Evolutionary conservation across 2,888 invertebrate genomes (phyloP).

Genomic region (Phaonia tiefii): DNA sequence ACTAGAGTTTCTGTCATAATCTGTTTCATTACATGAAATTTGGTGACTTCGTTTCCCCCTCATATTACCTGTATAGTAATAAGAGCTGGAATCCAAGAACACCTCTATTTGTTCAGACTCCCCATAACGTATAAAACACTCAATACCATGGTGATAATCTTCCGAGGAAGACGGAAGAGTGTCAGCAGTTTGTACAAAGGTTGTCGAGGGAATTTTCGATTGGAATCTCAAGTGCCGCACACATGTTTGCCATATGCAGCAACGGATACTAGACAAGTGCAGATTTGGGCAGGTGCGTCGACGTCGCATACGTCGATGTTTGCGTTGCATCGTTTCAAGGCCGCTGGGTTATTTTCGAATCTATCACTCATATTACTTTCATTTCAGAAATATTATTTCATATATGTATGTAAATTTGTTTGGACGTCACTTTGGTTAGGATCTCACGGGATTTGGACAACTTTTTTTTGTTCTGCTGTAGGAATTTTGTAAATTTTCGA

Average conservation of each 20-base stretch:
- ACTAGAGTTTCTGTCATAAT: conserved; percentile 12
- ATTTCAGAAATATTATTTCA: neutral
- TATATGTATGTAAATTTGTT: conserved; percentile 29
- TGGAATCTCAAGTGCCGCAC: conserved; percentile 30
- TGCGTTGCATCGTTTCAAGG: conserved; percentile 50
- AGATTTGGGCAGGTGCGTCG: conserved; percentile 1
- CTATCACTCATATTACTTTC: conserved; percentile 26
- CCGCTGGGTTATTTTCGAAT: neutral
- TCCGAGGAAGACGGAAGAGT: too few relatives aligned
- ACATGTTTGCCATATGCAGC: neutral
- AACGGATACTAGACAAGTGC: neutral
- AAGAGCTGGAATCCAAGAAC: conserved; percentile 64
- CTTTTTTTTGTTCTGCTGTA: neutral
- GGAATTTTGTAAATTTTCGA: too few relatives aligned
- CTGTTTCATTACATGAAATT: neutral
- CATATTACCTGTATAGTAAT: conserved; percentile 42
- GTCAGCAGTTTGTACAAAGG: neutral
- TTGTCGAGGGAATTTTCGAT: neutral
- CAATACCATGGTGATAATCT: conserved; percentile 66
- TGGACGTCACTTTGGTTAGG: neutral
- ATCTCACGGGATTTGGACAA: neutral
- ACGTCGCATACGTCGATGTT: conserved; percentile 22
- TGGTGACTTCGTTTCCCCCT: conserved; percentile 70
- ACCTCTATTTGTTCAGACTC: conserved; percentile 69
- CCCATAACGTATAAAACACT: conserved; percentile 68